A percentile compares a stretch with the other conserved stretches of the same genome.
Conservation (phyloP, 2,113 vertebrate species). For the Vanacampus margaritifer region DNA sequence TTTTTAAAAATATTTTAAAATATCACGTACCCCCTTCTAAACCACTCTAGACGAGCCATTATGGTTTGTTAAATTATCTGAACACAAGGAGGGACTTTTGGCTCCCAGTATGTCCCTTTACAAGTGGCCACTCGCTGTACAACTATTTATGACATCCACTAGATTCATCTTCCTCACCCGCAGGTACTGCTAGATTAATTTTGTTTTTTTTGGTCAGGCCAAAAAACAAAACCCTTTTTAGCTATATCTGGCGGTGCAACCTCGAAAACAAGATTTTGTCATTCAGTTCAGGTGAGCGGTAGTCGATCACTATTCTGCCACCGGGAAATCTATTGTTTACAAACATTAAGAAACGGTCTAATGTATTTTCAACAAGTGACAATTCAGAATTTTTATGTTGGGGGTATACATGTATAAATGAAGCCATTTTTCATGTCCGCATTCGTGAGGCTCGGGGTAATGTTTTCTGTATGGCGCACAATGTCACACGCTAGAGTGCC, state of each 20-base stretch:
- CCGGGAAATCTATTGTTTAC: neutral
- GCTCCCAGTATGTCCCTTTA: neutral
- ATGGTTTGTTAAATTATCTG: neutral
- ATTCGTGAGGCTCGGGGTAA: slow-evolving; percentile 12
- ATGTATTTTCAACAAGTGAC: neutral
- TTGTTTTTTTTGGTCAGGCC: no score
- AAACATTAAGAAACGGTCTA: neutral
- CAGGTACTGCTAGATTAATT: no score
- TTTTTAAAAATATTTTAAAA: no score
- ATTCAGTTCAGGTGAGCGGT: neutral
- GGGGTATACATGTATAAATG: slow-evolving; percentile 12
- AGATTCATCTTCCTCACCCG: no score
- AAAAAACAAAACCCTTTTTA: no score
- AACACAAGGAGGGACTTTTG: neutral
- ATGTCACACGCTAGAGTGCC: slow-evolving; percentile 40
- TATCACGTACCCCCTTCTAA: no score
- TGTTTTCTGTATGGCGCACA: slow-evolving; percentile 25
- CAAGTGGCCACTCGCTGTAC: neutral
- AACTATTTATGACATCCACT: neutral
- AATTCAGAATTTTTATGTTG: neutral
- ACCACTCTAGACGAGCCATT: neutral
- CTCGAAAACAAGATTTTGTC: neutral
- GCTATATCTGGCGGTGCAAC: neutral
- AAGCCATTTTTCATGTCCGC: slow-evolving; percentile 29
- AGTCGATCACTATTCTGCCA: neutral